Evolutionary conservation across 2,797 vertebrate species (phyloP).

Genomic region (Taenioides sp.): DNA sequence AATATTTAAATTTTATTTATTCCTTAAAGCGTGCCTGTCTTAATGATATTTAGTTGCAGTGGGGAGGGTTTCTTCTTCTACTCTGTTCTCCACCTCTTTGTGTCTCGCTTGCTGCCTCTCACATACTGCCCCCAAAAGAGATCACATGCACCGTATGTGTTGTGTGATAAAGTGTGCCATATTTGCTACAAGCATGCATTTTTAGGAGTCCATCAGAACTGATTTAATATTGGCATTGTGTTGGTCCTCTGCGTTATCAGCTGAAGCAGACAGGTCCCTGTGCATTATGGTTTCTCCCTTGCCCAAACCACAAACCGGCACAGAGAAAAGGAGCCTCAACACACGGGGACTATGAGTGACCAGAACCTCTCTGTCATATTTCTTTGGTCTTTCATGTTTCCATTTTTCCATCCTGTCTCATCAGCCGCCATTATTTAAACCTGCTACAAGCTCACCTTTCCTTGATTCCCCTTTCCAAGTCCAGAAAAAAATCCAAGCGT

Average conservation of each 20-base stretch:
- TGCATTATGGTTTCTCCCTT: conserved; percentile 71
- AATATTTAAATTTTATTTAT: conserved; percentile 41
- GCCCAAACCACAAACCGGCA: conserved; percentile 55
- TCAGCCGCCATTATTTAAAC: conserved; percentile 58
- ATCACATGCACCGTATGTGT: conserved; percentile 62
- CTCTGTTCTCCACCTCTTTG: conserved; percentile 47
- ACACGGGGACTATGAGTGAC: conserved; percentile 62
- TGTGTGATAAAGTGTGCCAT: conserved; percentile 69
- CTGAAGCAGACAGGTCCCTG: conserved; percentile 70
- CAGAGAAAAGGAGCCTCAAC: conserved; percentile 60
- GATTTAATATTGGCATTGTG: conserved; percentile 75
- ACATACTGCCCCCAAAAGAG: conserved; percentile 57
- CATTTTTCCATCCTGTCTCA: conserved; percentile 52
- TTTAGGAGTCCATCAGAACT: conserved; percentile 70
- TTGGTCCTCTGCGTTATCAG: conserved; percentile 79
- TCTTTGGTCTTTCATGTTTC: conserved; percentile 67
- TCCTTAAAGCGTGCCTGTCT: conserved; percentile 23
- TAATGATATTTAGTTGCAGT: conserved; percentile 52
- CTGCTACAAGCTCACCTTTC: conserved; percentile 56
- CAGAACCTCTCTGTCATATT: conserved; percentile 65
- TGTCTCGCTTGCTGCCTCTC: conserved; percentile 54
- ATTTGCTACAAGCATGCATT: conserved; percentile 49
- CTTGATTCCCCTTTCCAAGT: conserved; percentile 38
- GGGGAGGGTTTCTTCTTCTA: conserved; percentile 16
- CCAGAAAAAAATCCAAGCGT: conserved; percentile 33